Percentiles rank a stretch among this genome's conserved stretches.
phyloP scores from a whole-genome alignment of 1,140 invertebrate genomes.

The Euglossa dilemma region DNA sequence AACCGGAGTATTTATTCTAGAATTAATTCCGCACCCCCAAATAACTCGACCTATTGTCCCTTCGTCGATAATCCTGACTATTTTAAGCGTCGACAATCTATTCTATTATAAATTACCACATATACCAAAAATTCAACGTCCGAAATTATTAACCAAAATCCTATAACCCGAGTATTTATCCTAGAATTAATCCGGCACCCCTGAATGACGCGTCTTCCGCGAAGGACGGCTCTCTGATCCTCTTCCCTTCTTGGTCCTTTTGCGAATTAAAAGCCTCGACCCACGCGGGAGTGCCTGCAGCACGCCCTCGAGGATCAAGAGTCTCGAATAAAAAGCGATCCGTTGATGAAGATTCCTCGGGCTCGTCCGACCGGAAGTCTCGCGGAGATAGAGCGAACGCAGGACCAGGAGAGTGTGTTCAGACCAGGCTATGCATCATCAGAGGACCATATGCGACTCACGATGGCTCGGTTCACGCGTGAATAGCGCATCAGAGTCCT shows the following conservation, averaged over 20 bases:
- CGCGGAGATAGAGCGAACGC: too few relatives aligned
- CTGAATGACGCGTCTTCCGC: neutral
- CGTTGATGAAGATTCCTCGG: conserved; percentile 15
- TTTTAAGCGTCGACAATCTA: too few relatives aligned
- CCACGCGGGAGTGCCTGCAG: neutral
- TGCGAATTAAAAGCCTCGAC: neutral
- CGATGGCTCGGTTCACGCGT: conserved; percentile 15
- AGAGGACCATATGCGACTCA: conserved; percentile 1
- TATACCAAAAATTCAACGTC: too few relatives aligned
- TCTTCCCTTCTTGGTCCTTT: too few relatives aligned
- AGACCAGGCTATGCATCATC: conserved; percentile 15
- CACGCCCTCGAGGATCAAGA: neutral
- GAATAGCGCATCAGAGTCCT: conserved; percentile 8
- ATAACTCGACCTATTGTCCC: too few relatives aligned
- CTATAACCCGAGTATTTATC: neutral
- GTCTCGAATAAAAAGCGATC: neutral
- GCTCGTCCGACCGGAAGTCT: neutral
- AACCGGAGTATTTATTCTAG: too few relatives aligned
- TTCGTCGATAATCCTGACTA: too few relatives aligned
- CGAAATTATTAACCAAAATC: neutral
- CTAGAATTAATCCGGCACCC: neutral
- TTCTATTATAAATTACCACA: too few relatives aligned
- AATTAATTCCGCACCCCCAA: too few relatives aligned
- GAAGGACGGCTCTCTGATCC: neutral
- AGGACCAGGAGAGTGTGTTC: neutral